Evolutionary conservation across 2,797 vertebrate species (phyloP).

Genomic region (Ambastaia sidthimunki): DNA sequence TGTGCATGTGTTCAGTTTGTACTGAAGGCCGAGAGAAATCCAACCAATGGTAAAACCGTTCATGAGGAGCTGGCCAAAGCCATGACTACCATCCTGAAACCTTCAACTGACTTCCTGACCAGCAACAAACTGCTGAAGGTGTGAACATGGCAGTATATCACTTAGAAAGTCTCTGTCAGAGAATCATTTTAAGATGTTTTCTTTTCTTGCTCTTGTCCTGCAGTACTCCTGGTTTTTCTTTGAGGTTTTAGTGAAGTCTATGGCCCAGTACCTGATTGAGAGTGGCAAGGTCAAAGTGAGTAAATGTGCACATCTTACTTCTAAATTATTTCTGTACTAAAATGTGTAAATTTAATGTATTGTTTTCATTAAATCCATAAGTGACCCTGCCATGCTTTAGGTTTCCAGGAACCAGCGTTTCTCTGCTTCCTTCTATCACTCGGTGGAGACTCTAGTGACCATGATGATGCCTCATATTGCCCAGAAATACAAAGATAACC

Average conservation of each 20-base stretch:
- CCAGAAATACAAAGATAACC: conserved; percentile 96
- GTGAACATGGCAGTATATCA: not conserved
- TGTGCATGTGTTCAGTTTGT: conserved; percentile 81
- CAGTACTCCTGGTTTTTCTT: conserved; percentile 99
- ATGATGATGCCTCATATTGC: conserved; percentile 98
- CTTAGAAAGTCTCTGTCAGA: no score
- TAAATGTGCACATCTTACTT: not conserved
- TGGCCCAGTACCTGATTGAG: conserved; percentile 96
- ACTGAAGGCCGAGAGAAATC: conserved; percentile 89
- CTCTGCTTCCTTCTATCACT: conserved; percentile 92
- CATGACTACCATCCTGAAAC: conserved; percentile 96
- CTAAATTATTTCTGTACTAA: not conserved
- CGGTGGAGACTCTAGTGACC: conserved; percentile 94
- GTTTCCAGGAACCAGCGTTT: conserved; percentile 95
- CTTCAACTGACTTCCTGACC: conserved; percentile 96
- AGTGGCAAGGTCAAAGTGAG: conserved; percentile 94
- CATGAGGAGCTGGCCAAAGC: conserved; percentile 96
- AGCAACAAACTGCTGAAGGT: conserved; percentile 99
- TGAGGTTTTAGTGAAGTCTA: conserved; percentile 95
- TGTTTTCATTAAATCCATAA: no score
- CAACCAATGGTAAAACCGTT: conserved; percentile 84
- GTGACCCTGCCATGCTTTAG: conserved; percentile 71
- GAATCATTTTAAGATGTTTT: no score
- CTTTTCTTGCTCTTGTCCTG: conserved; percentile 54
- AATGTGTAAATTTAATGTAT: not conserved